Conservation (phyloP, 2,797 vertebrate species). For the Parambassis ranga region DNA sequence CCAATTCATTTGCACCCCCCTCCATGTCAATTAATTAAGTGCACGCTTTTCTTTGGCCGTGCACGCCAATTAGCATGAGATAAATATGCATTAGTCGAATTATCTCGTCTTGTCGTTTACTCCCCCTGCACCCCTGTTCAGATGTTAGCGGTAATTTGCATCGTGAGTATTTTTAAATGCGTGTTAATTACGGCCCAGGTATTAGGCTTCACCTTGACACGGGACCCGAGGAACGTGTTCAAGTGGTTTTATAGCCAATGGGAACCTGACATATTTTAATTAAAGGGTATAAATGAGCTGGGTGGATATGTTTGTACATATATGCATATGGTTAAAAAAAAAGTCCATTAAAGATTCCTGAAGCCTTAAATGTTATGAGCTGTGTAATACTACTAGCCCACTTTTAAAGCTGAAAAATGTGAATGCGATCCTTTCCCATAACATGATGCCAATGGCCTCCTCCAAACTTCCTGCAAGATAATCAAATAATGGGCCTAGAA, state of each 20-base stretch:
- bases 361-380: neutral
- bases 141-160: constrained; percentile 77
- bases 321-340: constrained; percentile 5
- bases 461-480: constrained; percentile 78
- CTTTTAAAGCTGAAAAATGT: constrained; percentile 49
- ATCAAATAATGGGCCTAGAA: constrained; percentile 77
- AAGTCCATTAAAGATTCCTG: neutral
- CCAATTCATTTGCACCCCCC: constrained; percentile 67
- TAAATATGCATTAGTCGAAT: constrained; percentile 82
- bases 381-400: neutral
- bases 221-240: constrained; percentile 70
- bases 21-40: constrained; percentile 83
- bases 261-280: constrained; percentile 57
- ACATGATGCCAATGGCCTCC: constrained; percentile 55
- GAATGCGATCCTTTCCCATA: constrained; percentile 47
- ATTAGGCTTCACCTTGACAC: constrained; percentile 68
- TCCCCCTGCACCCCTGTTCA: constrained; percentile 39
- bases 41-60: constrained; percentile 78
- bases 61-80: constrained; percentile 80
- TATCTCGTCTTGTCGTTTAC: constrained; percentile 72
- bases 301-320: constrained; percentile 11
- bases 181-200: constrained; percentile 77
- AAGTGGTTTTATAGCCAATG: constrained; percentile 59
- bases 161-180: constrained; percentile 77
- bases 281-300: constrained; percentile 38